These are phyloP conservation scores for Brachylomia viminalis DNA, from an alignment of 2,888 invertebrate genomes.

Conservation along the genomic window DNA sequence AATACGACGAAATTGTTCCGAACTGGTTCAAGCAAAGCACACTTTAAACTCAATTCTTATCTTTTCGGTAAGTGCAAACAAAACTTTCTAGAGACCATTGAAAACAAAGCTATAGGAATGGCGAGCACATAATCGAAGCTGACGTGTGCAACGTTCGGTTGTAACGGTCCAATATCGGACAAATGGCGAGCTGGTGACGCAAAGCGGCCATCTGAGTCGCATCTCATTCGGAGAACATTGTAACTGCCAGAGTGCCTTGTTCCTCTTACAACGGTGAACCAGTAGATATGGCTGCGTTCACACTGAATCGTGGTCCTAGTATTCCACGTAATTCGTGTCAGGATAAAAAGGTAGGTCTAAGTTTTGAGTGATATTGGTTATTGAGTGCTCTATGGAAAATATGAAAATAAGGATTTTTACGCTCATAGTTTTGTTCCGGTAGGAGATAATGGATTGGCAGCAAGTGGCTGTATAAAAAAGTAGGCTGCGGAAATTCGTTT, in stretches of 20 bases:
- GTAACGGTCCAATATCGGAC: constrained; percentile 78
- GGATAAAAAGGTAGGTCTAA: background rate
- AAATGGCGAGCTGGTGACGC: constrained; percentile 78
- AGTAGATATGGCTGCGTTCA: constrained; percentile 52
- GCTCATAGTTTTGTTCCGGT: background rate
- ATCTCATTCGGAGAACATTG: constrained; percentile 75
- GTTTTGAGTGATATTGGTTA: background rate
- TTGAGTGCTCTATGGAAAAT: background rate
- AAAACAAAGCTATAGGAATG: constrained; percentile 61
- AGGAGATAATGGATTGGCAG: background rate
- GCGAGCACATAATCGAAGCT: constrained; percentile 70
- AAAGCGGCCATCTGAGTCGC: constrained; percentile 81
- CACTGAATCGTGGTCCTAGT: constrained; percentile 39
- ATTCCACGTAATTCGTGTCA: constrained; percentile 6
- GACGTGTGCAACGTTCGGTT: constrained; percentile 68
- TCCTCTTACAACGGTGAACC: constrained; percentile 49
- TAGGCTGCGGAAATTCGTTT: background rate
- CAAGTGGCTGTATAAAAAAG: background rate
- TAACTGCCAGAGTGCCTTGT: constrained; percentile 71
- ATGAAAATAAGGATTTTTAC: background rate
- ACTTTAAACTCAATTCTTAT: constrained; percentile 33
- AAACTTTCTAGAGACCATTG: constrained; percentile 54
- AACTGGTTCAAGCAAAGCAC: background rate
- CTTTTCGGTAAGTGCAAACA: constrained; percentile 43
- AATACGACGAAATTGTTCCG: background rate